Conservation (phyloP, 2,113 vertebrate species). For the Platichthys flesus region DNA sequence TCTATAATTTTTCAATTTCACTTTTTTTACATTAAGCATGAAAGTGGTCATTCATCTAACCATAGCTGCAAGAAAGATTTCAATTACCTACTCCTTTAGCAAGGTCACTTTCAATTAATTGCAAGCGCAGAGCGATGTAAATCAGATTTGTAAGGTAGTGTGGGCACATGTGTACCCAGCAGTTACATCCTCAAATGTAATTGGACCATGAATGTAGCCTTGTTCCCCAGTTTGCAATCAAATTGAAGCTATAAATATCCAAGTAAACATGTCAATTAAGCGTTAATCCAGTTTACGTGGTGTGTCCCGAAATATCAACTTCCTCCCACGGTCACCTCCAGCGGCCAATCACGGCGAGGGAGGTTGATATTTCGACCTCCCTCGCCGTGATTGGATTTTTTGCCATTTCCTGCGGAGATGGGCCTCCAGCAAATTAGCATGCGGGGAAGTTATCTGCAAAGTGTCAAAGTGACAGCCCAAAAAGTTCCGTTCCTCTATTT, state of each 20-base stretch:
- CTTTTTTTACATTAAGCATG: slow-evolving; percentile 7
- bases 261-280: slow-evolving; percentile 72
- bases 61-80: neutral
- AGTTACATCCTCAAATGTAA: slow-evolving; percentile 46
- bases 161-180: slow-evolving; percentile 21
- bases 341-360: slow-evolving; percentile 35
- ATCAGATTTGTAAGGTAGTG: slow-evolving; percentile 42
- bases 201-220: slow-evolving; percentile 41
- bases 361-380: slow-evolving; percentile 33
- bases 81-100: slow-evolving; percentile 1
- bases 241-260: slow-evolving; percentile 74
- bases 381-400: too few species aligned
- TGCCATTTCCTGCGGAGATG: slow-evolving; percentile 43
- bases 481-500: slow-evolving; percentile 42
- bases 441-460: slow-evolving; percentile 38
- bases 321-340: slow-evolving; percentile 64
- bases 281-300: slow-evolving; percentile 71
- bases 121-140: slow-evolving; percentile 18
- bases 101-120: slow-evolving; percentile 32
- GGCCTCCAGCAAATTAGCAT: slow-evolving; percentile 33
- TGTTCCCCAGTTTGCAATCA: slow-evolving; percentile 54
- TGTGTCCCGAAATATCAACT: slow-evolving; percentile 71
- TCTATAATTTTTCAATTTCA: neutral
- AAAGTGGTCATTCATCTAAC: neutral
- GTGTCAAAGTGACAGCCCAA: slow-evolving; percentile 54